Percentiles rank a stretch among this genome's conserved stretches.
phyloP scores from a whole-genome alignment of 2,888 invertebrate species.

The Volucella inanis region DNA sequence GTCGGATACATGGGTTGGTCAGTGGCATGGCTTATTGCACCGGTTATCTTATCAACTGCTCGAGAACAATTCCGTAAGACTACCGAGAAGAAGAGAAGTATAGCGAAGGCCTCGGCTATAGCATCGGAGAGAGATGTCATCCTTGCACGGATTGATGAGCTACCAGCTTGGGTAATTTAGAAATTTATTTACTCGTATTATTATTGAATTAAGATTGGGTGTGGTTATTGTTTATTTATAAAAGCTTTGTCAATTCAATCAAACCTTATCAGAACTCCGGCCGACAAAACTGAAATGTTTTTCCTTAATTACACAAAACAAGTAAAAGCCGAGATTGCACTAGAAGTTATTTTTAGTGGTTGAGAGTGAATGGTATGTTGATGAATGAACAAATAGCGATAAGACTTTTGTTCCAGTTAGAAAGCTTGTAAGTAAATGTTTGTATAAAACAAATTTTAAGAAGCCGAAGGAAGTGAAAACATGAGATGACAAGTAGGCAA shows the following conservation, averaged over 20 bases:
- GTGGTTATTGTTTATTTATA: conserved; percentile 1
- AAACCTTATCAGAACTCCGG: conserved; percentile 13
- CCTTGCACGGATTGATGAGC: conserved; percentile 92
- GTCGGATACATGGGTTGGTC: conserved; percentile 93
- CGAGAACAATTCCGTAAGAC: conserved; percentile 91
- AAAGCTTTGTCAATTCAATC: neutral
- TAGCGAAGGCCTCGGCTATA: conserved; percentile 90
- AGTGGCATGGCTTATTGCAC: conserved; percentile 91
- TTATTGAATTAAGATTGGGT: conserved; percentile 1
- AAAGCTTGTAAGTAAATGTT: neutral
- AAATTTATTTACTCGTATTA: neutral
- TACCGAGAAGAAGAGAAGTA: conserved; percentile 88
- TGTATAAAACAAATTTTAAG: too few relatives aligned
- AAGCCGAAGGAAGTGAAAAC: neutral
- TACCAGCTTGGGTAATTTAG: conserved; percentile 94
- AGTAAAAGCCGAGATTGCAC: conserved; percentile 30
- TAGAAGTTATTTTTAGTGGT: conserved; percentile 30
- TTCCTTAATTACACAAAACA: conserved; percentile 18
- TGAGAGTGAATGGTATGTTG: conserved; percentile 1
- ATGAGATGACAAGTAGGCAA: neutral
- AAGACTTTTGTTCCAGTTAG: neutral
- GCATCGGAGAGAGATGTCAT: conserved; percentile 94
- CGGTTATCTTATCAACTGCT: conserved; percentile 90
- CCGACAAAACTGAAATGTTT: neutral
- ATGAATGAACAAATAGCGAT: neutral